phyloP scores from a whole-genome alignment of 2,113 vertebrate genomes.

The Bubo bubo region DNA sequence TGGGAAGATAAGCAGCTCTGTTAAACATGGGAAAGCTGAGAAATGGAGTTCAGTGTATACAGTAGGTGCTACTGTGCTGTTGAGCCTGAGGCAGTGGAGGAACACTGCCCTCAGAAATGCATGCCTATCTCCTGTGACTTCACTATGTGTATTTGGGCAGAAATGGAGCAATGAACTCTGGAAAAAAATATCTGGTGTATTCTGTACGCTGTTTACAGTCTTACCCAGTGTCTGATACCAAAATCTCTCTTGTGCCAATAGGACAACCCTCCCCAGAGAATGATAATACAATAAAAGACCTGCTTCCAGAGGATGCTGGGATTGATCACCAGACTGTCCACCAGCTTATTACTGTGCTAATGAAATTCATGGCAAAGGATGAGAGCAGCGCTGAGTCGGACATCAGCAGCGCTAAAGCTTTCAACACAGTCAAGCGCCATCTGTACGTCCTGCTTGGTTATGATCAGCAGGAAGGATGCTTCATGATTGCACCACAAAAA shows the following conservation, averaged over 20 bases:
- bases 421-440: conserved; percentile 96
- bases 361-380: conserved; percentile 99
- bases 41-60: background rate
- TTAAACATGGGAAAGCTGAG: background rate
- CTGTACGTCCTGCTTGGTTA: conserved; percentile 94
- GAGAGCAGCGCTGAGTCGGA: conserved; percentile 93
- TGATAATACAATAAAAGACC: conserved; percentile 88
- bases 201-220: background rate
- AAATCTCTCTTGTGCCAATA: conserved; percentile 37
- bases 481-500: conserved; percentile 98
- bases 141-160: background rate
- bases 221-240: background rate
- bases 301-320: conserved; percentile 93
- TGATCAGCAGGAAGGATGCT: conserved; percentile 97
- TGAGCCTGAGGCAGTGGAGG: background rate
- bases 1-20: background rate
- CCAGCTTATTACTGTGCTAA: conserved; percentile 96
- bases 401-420: conserved; percentile 96
- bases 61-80: background rate
- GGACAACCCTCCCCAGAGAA: conserved; percentile 90
- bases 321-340: conserved; percentile 98
- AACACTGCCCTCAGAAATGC: background rate
- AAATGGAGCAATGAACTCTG: background rate
- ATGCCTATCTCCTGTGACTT: background rate
- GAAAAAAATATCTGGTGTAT: background rate